These are phyloP conservation scores for Latrodectus geometricus DNA, from an alignment of 1,140 invertebrate species.

Conservation along the genomic window DNA sequence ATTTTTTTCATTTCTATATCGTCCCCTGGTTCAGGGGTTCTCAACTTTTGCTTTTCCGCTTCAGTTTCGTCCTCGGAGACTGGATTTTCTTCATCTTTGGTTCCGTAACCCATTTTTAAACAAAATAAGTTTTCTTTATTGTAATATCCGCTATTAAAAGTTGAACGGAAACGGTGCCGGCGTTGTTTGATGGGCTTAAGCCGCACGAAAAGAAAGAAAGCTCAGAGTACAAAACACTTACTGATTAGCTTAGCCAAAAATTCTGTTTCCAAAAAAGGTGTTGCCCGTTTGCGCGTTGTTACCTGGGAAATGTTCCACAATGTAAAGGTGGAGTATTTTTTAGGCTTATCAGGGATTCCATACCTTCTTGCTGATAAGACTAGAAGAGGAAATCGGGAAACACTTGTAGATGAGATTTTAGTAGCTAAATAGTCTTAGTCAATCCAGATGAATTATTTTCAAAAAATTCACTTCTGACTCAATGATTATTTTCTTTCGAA, in stretches of 20 bases:
- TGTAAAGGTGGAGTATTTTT: conserved; percentile 5
- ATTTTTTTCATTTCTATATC: conserved; percentile 43
- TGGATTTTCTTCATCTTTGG: conserved; percentile 41
- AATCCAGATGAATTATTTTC: neutral
- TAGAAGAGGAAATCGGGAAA: conserved; percentile 15
- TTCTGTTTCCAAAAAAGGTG: neutral
- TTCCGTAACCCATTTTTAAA: conserved; percentile 36
- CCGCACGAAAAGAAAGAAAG: neutral
- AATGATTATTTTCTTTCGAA: neutral
- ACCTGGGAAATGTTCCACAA: conserved; percentile 5
- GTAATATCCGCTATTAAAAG: neutral
- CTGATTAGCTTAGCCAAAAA: neutral
- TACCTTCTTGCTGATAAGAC: conserved; percentile 4
- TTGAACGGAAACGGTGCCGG: neutral
- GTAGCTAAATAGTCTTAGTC: neutral
- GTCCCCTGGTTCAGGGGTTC: neutral
- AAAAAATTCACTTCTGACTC: neutral
- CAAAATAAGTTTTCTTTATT: neutral
- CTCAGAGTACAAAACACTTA: neutral
- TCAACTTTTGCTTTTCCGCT: conserved; percentile 6
- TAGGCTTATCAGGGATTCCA: neutral
- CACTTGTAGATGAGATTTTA: conserved; percentile 20
- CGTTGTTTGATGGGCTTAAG: neutral
- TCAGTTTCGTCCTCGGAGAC: conserved; percentile 30
- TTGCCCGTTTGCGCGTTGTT: neutral